phyloP scores from a whole-genome alignment of 2,888 invertebrate species.

The Orchestes rusci region DNA sequence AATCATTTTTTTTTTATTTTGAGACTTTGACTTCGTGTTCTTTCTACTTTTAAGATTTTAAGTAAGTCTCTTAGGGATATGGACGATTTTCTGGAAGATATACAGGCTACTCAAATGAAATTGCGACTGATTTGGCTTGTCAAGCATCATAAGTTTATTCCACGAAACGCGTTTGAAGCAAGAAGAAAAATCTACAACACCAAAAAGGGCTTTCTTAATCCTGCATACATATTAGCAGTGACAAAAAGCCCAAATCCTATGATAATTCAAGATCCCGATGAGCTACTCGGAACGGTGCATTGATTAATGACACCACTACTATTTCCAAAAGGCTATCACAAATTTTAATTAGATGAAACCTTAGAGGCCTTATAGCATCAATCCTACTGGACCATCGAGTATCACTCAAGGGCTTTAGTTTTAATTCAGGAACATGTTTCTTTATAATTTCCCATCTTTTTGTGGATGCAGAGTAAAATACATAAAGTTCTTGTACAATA shows the following conservation, averaged over 20 bases:
- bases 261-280: slow-evolving; percentile 3
- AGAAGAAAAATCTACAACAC: slow-evolving; percentile 11
- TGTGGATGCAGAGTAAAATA: slow-evolving; percentile 7
- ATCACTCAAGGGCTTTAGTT: slow-evolving; percentile 15
- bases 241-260: slow-evolving; percentile 4
- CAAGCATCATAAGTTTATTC: slow-evolving; percentile 11
- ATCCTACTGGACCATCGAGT: slow-evolving; percentile 15
- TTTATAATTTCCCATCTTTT: slow-evolving; percentile 6
- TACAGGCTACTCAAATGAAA: slow-evolving; percentile 8
- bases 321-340: slow-evolving; percentile 5
- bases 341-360: slow-evolving; percentile 5
- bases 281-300: slow-evolving; percentile 9
- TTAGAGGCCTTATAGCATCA: slow-evolving; percentile 14
- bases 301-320: slow-evolving; percentile 9
- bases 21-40: too few relatives aligned
- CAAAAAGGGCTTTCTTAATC: slow-evolving; percentile 7
- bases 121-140: slow-evolving; percentile 4
- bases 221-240: neutral
- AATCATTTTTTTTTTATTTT: too few relatives aligned
- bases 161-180: slow-evolving; percentile 10
- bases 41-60: too few relatives aligned
- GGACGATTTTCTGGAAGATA: too few relatives aligned
- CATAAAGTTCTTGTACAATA: slow-evolving; percentile 8
- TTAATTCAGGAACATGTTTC: neutral
- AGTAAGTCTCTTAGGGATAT: too few relatives aligned